Percentiles rank a stretch among this genome's conserved stretches.
Conservation (phyloP, 1,140 invertebrate species). For the Cydia pomonella region DNA sequence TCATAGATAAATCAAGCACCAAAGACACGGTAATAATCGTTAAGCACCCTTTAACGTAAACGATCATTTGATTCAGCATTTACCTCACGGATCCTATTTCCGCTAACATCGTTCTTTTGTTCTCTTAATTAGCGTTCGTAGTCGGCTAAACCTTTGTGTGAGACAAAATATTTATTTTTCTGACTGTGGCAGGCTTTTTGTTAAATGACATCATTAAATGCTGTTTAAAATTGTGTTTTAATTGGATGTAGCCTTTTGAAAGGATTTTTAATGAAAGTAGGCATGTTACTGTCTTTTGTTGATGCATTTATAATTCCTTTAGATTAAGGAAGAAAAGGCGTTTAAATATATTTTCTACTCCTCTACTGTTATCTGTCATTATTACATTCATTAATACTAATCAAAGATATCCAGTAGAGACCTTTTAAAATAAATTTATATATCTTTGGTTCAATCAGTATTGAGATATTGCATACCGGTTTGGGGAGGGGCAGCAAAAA, state of each 20-base stretch:
- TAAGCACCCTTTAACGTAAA: background rate
- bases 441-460: no score
- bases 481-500: no score
- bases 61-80: background rate
- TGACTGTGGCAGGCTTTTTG: background rate
- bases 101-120: background rate
- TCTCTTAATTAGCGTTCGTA: constrained; percentile 4
- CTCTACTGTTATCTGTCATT: no score
- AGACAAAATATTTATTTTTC: background rate
- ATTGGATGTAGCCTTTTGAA: background rate
- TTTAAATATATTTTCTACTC: no score
- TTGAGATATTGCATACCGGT: no score
- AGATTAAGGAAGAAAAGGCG: no score
- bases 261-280: background rate
- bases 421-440: no score
- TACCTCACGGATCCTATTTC: constrained; percentile 8
- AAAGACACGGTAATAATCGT: background rate
- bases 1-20: background rate
- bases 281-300: no score
- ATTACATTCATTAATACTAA: no score
- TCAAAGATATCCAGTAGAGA: no score
- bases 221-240: background rate
- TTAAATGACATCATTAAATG: background rate
- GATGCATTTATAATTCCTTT: no score
- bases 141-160: background rate